Base-by-base conservation (phyloP, 2,888 invertebrate genomes). In the Sepiola atlantica region DNA sequence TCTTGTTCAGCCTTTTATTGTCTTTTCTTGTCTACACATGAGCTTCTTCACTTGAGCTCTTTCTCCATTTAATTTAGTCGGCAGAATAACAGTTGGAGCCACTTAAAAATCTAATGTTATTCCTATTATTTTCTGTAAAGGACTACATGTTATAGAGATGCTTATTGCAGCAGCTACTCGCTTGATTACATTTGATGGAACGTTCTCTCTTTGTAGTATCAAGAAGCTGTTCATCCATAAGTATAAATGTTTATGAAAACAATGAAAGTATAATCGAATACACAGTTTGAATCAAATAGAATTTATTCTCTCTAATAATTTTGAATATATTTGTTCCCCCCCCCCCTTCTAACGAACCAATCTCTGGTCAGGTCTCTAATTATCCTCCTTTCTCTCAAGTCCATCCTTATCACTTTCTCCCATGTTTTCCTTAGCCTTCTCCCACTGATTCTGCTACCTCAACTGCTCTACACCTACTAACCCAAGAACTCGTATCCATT, bases 41-140 rank as follows among this genome's bases (percentile, higher is more conserved):
- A 28, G 28, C 77, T 77, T 77, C 10, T 20, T n/a, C 55, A 12
- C 28, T 12, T 18, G 28, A 6, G 12, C n/a, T 77, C 77, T 77
- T 77, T 77, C 28, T n/a, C n/a, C 77, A 2, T 77, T n/a, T 77
- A 77, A 77, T 77, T n/a, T 10, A 77, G 77, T 77, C 77, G n/a
- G n/a, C 61, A 61, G 61, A 24, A 61, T 61, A 61, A 61, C n/a
- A n/a, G n/a, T 77, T 77, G 77, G 10, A 77, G 16, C n/a, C 77
- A 77, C 77, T 77, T 77, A 77, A 77, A 28, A 77, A 77, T 77
- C 77, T 77, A 77, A 77, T 77, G 28, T n/a, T n/a, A 77, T 77
- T 77, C 24, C 61, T 24, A 61, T 61, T 61, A 55, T 61, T 61
- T 61, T 77, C n/a, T n/a, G 28, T 28, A 0, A 10, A 77, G 10